Base-by-base conservation (phyloP, 2,888 invertebrate genomes). In the Zygogramma bicolorata region DNA sequence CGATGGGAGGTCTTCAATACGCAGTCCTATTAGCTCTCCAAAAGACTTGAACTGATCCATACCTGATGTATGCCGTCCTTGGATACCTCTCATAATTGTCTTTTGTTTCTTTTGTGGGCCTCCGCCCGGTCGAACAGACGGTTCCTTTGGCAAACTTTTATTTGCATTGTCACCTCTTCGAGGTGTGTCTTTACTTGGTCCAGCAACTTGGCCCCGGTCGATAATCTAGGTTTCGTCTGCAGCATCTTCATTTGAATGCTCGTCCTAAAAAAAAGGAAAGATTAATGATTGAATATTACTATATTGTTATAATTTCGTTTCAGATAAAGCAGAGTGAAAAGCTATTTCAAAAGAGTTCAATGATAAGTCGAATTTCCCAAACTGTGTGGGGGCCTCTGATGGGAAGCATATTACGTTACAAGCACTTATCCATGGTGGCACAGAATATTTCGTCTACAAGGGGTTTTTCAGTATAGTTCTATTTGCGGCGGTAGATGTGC, bases 401-500 rank as follows among this genome's bases (percentile, higher is more conserved):
- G 85, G 85, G n/a, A 85, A 86, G 74, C 84, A 84, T 75, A 72
- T 83, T 57, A 27, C 75, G 18, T 67, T 84, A 15, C 76, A 83
- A 75, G 71, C 79, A 66, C 84, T 84, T 57, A 29, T 71, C 20
- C 71, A 81, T 53, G 77, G 74, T 65, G 82, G 82, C 60, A 79
- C 79, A 15, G 80, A 82, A 66, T 77, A 79, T 77, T 83, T 71
- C 57, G 83, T 84, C 63, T 85, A 85, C 72, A 85, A 85, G 80
- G 70, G 49, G 0, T 75, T 74, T 73, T 82, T 82, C 70, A 85
- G 83, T 68, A 81, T 84, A 57, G 84, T 87, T 10, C 73, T 87
- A 53, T 76, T 85, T 63, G 85, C 82, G 29, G 62, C 85, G 60
- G 85, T 83, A 13, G 85, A 87, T 80, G 84, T 85, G 18, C 75